Base-by-base conservation (phyloP, 2,113 vertebrate species). In the Lipophrys pholis region DNA sequence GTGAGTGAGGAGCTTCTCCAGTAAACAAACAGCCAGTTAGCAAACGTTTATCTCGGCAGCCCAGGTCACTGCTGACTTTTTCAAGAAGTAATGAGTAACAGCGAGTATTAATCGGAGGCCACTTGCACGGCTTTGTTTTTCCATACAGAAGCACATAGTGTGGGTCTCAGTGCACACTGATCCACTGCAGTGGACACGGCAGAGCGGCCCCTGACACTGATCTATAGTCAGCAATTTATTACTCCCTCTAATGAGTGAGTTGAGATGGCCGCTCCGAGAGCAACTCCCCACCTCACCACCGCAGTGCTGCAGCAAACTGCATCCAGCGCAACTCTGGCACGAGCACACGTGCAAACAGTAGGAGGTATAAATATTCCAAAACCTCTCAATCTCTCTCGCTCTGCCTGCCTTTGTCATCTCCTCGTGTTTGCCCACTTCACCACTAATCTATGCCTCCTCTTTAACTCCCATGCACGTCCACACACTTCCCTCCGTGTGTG, bases 171-270 rank as follows among this genome's bases (percentile, higher is more conserved):
- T 21, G 41, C 69, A 60, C 61, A 80, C 10, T 39, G 58, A 84
- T 79, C 21, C 21, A 30, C 21, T 30, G 76, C 72, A 69, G 57
- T 50, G 74, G 66, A 79, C 43, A 76, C 71, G 71, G 70, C 57
- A 39, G 64, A 83, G 78, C 67, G 73, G 73, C 84, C 73, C 80
- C 50, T 80, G 86, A 88, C 82, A 87, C 72, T 78, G 80, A 84
- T 89, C 82, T 89, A 84, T 69, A 82, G 84, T 87, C 78, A 73
- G 73, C 60, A 60, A 89, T 89, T 89, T 85, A 89, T 87, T 90
- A 84, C 76, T 82, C 70, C 63, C 50, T 11, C 58, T 89, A 84
- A 90, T 88, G 84, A 87, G 72, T 73, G 73, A 84, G 80, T 76
- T 88, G 86, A 88, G 80, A 84, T 40, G 70, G 69, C 61, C 67